Evolutionary conservation across 2,113 vertebrate species (phyloP), one percentile per base, ranked within the genome.

Genomic region (Psammodynastes pulverulentus): DNA sequence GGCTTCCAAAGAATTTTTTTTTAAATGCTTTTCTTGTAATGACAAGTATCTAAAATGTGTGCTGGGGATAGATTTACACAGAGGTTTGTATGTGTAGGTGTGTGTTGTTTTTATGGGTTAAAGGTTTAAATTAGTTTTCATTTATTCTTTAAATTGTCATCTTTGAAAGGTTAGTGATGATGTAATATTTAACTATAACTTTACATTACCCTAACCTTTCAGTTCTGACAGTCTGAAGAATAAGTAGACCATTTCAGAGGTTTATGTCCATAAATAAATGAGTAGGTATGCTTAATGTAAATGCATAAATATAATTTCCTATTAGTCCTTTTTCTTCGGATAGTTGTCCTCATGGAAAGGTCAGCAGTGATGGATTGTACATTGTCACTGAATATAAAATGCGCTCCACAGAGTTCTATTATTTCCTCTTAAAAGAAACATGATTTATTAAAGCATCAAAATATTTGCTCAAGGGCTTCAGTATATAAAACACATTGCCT

Each of bases 361-460:
- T 96, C 96, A 97, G 92, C 94, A 94, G 95, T 97, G 95, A 97
- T 97, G 87, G 96, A 96, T 96, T 96, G 93, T 96, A 95, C 94
- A 94, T 96, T 96, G 94, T 94, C 93, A 94, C 94, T 94, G 94
- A 93, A 96, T 94, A 94, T 95, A 97, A 95, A 97, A 96, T 72
- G 84, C 95, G 92, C 88, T 94, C 92, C 93, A 84, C 96, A 94
- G 93, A 94, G 88, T 96, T 96, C 96, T 96, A 94, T 96, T 97
- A 96, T 95, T 97, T 96, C 89, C 87, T 96, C 90, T 91, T 94
- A 94, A 95, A 95, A 94, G 96, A 97, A 96, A 95, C 54, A 94
- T 97, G 95, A 97, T 97, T 96, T 96, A 97, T 97, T 96, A 84
- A 91, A 92, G 51, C 94, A 93, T 94, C 96, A 95, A 94, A 96